Evolutionary conservation across 2,797 vertebrate species (phyloP), one percentile per base, ranked within the genome.

Genomic region (Stomatorhinus walkeri): DNA sequence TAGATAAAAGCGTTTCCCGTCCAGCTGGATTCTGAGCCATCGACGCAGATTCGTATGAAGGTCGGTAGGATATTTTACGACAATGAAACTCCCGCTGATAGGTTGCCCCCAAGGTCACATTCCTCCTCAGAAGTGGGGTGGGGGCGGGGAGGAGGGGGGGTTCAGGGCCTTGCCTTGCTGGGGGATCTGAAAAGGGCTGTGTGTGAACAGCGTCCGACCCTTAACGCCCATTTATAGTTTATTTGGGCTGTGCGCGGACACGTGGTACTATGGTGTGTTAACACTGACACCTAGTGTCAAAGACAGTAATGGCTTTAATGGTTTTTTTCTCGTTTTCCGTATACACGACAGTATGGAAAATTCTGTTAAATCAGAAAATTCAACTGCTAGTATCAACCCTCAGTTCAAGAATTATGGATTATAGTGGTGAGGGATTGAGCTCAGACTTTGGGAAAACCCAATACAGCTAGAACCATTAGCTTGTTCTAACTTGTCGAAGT

Each of bases 21-120:
- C 22, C 83, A 49, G 83, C 48, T 85, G 83, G 43, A 85, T 51
- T 85, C 48, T 85, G 22, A 24, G 83, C 43, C 43, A 9, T 85
- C 43, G 16, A 46, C 46, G n/a, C 12, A 85, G 83, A 85, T 85
- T 51, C 48, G 48, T 51, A 85, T 85, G 48, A 85, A 85, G 83
- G 83, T 85, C 83, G 51, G 83, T 59, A 88, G 87, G 89, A 76
- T 86, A 79, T 85, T 91, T 91, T 88, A 89, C 90, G 88, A 89
- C 90, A 76, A 88, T 89, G 88, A 87, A 84, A 88, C 32, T 89
- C 83, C 90, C 90, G n/a, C 76, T 89, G 91, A 88, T 91, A 92
- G 81, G 92, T 85, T 90, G 90, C 92, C 92, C 93, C 91, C 91
- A 92, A 91, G 91, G 91, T 91, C 61, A 76, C 90, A 91, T 90